Base-by-base conservation (phyloP, 23 tunicate species). In the Oikopleura vanhoeffeni region DNA sequence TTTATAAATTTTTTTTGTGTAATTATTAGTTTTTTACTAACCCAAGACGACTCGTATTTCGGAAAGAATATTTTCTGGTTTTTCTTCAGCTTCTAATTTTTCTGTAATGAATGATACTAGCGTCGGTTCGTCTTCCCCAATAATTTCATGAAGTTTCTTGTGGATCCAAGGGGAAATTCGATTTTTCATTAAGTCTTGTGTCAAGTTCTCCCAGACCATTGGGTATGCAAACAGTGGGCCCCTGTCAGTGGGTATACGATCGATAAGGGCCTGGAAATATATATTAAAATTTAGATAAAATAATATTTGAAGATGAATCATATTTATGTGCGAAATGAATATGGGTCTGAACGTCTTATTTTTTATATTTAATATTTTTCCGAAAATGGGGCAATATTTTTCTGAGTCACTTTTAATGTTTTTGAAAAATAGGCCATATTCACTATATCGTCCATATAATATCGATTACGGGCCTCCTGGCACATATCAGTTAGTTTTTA, bases 61-160 rank as follows among this genome's bases (percentile, higher is more conserved):
- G 79, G 34, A 13, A 2, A 71, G 30, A 71, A 71, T 71, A 13
- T 71, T 30, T n/a, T 71, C 79, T 30, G 79, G 79, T 32, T 71
- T 71, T 2, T 30, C 27, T 71, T 71, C 79, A 38, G 34, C 2
- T 2, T 18, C 27, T 32, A 71, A 32, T n/a, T 71, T 71, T 18
- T 71, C 79, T 28, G 79, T 71, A 32, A 95, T 95, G 76, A 95
- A 95, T 84, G 91, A 91, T 13, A 95, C 96, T 38, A 95, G 84
- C 1, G 99, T 95, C 4, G 96, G 91, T 84, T 95, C 99, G 39
- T 95, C 99, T 88, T 95, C 99, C 0, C 99, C 99, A 64, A 95
- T 95, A 41, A 90, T 90, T 79, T 95, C 96, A 41, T 88, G 40
- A 40, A 95, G 88, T 76, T 95, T 95, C 67, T 95, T 95, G 24